These are phyloP conservation scores for Mormyrus proboscirostris DNA, from an alignment of 2,797 vertebrate genomes.

Conservation along the genomic window DNA sequence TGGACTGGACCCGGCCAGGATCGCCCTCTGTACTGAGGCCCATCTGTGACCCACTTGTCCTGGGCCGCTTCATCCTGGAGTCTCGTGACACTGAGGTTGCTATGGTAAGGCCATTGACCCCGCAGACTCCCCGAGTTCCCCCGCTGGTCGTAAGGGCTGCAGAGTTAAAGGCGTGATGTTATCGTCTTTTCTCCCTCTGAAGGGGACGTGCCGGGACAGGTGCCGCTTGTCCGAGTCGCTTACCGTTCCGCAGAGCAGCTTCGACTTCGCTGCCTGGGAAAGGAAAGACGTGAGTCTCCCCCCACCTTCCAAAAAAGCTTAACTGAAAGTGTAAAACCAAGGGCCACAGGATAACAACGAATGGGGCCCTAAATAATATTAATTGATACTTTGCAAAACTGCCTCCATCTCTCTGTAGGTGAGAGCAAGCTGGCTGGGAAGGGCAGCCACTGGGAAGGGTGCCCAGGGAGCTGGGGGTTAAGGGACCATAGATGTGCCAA, in stretches of 20 bases:
- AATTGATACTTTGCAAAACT: not conserved
- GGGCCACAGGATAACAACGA: not conserved
- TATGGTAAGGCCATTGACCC: slow-evolving; percentile 44
- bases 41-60: slow-evolving; percentile 53
- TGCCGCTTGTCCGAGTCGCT: slow-evolving; percentile 23
- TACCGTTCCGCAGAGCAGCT: slow-evolving; percentile 18
- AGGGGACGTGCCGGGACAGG: slow-evolving; percentile 24
- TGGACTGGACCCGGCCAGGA: slow-evolving; percentile 35
- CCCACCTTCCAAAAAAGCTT: not conserved
- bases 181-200: not conserved
- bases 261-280: slow-evolving; percentile 33
- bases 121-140: not conserved
- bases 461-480: not conserved
- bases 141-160: not conserved
- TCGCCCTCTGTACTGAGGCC: slow-evolving; percentile 35
- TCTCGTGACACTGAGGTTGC: slow-evolving; percentile 47
- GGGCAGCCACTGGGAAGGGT: not conserved
- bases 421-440: not conserved
- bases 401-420: not conserved
- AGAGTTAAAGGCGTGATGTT: not conserved
- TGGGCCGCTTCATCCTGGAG: slow-evolving; percentile 55
- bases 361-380: not conserved
- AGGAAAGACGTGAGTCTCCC: slow-evolving; percentile 21
- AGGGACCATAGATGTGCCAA: not conserved
- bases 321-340: not conserved